Evolutionary conservation across 2,888 invertebrate genomes (phyloP), one percentile per base, ranked within the genome.

Genomic region (Melinaea menophilus): DNA sequence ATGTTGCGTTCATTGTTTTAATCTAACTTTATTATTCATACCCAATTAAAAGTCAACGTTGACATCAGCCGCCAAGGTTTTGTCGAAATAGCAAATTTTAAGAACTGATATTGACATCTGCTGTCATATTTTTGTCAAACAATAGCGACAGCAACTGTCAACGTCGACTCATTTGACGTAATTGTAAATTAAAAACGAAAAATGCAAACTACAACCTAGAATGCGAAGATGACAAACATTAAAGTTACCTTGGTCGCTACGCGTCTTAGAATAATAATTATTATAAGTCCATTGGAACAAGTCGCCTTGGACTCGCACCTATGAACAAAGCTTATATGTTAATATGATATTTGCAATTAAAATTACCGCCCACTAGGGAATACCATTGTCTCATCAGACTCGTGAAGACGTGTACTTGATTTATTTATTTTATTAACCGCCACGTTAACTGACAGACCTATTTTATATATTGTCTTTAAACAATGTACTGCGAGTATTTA

Each of bases 261-360:
- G 51, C 51, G 31, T 31, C 31, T 31, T 51, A 51, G 51, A 51
- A 51, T 51, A 51, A 51, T 22, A 51, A 58, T 58, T 33, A 48
- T 48, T 34, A 48, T 31, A 35, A 58, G 47, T 46, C 13, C 31
- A 41, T 45, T 55, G 47, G 46, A 45, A 76, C 78, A 82, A 86
- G 83, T 81, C 82, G 81, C 87, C 87, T 87, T 84, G 83, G 78
- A 79, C 79, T 79, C 78, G 75, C 78, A 79, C 84, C n/a, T n/a
- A n/a, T 80, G 82, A 78, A 88, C 88, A 88, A 88, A 88, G 88
- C 85, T 79, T 81, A 80, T 87, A 90, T 89, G 88, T 82, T 84
- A 90, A 90, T 89, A 79, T 67, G 78, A 71, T 76, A 89, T 90
- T 89, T 88, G 88, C 90, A 90, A 89, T 89, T 89, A 86, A 85